These are phyloP conservation scores for Nothobranchius furzeri DNA, from an alignment of 2,113 vertebrate genomes.

Conservation along the genomic window DNA sequence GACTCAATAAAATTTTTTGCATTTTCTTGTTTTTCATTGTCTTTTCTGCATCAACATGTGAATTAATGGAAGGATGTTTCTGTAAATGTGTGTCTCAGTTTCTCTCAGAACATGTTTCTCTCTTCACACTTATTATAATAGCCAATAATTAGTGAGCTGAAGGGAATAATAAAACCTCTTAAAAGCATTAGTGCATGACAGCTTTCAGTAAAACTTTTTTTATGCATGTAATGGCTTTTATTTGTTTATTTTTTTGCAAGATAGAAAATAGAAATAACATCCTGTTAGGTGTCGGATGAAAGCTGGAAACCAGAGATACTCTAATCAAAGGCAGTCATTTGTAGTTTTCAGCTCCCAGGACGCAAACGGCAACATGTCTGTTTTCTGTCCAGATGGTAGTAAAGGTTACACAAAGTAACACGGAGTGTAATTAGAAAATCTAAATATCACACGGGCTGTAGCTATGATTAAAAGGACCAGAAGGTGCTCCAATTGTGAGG, in stretches of 20 bases:
- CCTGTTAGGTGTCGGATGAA: conserved; percentile 4
- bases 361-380: conserved; percentile 2
- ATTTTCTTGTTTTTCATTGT: no score
- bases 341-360: background rate
- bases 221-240: background rate
- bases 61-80: conserved; percentile 10
- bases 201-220: background rate
- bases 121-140: conserved; percentile 16
- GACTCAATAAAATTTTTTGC: no score
- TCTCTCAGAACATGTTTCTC: conserved; percentile 12
- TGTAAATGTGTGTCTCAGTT: conserved; percentile 2
- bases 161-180: conserved; percentile 4
- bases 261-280: background rate
- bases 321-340: conserved; percentile 19
- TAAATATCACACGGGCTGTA: conserved; percentile 66
- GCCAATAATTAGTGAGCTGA: conserved; percentile 22
- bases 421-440: conserved; percentile 67
- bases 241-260: background rate
- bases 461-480: conserved; percentile 65
- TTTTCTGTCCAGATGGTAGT: conserved; percentile 26
- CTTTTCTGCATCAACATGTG: conserved; percentile 1
- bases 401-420: conserved; percentile 42
- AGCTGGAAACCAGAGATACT: background rate
- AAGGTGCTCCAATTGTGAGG: conserved; percentile 37
- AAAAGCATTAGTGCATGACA: conserved; percentile 3